phyloP scores from a whole-genome alignment of 2,888 invertebrate genomes.

The Hetaerina titia region DNA sequence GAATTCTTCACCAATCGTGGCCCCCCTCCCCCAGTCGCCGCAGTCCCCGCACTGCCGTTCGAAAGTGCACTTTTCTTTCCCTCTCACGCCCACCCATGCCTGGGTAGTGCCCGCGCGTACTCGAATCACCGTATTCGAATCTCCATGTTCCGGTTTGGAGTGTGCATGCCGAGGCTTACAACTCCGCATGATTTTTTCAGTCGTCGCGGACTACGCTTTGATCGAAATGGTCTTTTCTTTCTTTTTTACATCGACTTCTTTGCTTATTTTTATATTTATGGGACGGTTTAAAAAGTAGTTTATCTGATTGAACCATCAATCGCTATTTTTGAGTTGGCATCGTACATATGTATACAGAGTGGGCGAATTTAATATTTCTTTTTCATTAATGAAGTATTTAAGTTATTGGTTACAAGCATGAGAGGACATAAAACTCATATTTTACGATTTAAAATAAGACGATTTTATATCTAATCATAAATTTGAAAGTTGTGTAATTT shows the following conservation, averaged over 20 bases:
- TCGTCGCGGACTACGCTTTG: neutral
- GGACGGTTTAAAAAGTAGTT: neutral
- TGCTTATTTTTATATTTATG: neutral
- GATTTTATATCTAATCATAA: too few relatives aligned
- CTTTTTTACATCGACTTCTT: neutral
- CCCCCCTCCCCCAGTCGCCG: neutral
- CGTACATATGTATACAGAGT: neutral
- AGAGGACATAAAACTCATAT: too few relatives aligned
- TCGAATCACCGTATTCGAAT: neutral
- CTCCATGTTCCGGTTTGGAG: neutral
- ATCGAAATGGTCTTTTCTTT: neutral
- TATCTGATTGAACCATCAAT: neutral
- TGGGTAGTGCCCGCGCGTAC: neutral
- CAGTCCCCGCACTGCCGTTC: neutral
- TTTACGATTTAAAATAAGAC: too few relatives aligned
- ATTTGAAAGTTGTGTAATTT: too few relatives aligned
- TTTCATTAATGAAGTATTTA: too few relatives aligned
- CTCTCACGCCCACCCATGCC: neutral
- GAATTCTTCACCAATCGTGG: too few relatives aligned
- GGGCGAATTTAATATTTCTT: too few relatives aligned
- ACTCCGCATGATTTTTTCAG: neutral
- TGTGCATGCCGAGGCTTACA: neutral
- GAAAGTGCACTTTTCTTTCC: neutral
- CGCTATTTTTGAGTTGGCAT: neutral
- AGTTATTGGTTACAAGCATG: too few relatives aligned